phyloP scores from a whole-genome alignment of 1,140 invertebrate species.

The Catajapyx aquilonaris region DNA sequence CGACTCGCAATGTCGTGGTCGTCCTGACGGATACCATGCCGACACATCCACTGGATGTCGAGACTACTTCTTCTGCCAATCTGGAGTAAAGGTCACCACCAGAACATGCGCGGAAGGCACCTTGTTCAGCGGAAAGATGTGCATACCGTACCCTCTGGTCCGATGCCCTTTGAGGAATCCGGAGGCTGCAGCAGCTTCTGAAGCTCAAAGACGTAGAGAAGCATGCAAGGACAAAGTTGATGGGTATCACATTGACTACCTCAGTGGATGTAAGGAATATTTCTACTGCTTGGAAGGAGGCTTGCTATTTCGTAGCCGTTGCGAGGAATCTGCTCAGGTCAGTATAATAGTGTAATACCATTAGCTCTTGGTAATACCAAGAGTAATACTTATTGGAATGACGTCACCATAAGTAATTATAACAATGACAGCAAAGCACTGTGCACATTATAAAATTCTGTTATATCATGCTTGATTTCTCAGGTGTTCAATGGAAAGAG shows the following conservation, averaged over 20 bases:
- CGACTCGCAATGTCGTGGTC: slow-evolving; percentile 11
- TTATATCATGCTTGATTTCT: neutral
- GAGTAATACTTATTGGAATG: no score
- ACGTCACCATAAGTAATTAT: neutral
- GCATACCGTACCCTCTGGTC: slow-evolving; percentile 12
- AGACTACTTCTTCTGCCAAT: slow-evolving; percentile 12
- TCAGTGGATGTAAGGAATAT: slow-evolving; percentile 16
- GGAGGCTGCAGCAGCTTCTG: neutral
- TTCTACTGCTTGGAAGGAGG: slow-evolving; percentile 15
- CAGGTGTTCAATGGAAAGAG: slow-evolving; percentile 13
- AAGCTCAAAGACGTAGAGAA: neutral
- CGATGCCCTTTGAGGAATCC: slow-evolving; percentile 6
- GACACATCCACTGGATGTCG: slow-evolving; percentile 10
- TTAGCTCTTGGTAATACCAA: no score
- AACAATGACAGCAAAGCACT: neutral
- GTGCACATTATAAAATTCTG: neutral
- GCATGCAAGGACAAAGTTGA: slow-evolving; percentile 1
- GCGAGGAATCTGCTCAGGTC: slow-evolving; percentile 1
- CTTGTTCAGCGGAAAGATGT: slow-evolving; percentile 20
- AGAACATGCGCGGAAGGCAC: slow-evolving; percentile 15
- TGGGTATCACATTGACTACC: slow-evolving; percentile 13
- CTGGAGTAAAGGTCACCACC: slow-evolving; percentile 10
- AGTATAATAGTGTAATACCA: no score
- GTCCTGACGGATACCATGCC: slow-evolving; percentile 12
- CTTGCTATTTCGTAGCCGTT: slow-evolving; percentile 12